Base-by-base conservation (phyloP, 2,888 invertebrate species). In the Andrena haemorrhoa region DNA sequence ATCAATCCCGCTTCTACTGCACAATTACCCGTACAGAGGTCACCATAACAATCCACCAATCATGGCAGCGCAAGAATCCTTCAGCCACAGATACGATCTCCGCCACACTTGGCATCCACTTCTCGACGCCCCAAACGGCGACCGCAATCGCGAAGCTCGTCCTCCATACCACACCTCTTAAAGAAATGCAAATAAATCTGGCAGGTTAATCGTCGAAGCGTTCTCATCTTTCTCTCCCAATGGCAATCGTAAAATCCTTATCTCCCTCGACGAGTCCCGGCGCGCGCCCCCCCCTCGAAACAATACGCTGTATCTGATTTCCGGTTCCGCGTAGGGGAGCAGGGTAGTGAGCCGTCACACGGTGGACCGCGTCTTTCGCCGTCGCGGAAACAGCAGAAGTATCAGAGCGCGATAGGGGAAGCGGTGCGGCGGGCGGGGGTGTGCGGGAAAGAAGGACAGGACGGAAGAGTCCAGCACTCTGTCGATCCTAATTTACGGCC, bases 401-500 rank as follows among this genome's bases (percentile, higher is more conserved):
- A 41, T 41, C 41, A 71, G 53, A 61, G 33, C 65, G 51, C 64
- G 71, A 69, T 64, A 35, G 7, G 68, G 64, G 63, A 53, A 63
- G 66, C 83, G 75, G 49, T 12, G 64, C 83, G 79, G 79, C 75
- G 70, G 79, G 65, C 3, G 20, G 10, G 31, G 29, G 51, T 7
- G 35, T 63, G 49, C 65, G 60, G 31, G 58, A 71, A 29, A 41
- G 64, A 76, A 60, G 76, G 82, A 80, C 71, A 75, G 70, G 53
- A 35, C 31, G 61, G 82, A 86, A 72, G 85, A 89, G 88, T 88
- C 88, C 93, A 83, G 92, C 90, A 89, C 90, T 92, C 92, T 91
- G 91, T 90, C 91, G 92, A 94, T 93, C 93, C 93, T 93, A 94
- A 94, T 94, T 94, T 94, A 94, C 92, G 92, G 89, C 90, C 80